Base-by-base conservation (phyloP, 92 coral and sea anemone genomes). In the Paragorgia papillata region DNA sequence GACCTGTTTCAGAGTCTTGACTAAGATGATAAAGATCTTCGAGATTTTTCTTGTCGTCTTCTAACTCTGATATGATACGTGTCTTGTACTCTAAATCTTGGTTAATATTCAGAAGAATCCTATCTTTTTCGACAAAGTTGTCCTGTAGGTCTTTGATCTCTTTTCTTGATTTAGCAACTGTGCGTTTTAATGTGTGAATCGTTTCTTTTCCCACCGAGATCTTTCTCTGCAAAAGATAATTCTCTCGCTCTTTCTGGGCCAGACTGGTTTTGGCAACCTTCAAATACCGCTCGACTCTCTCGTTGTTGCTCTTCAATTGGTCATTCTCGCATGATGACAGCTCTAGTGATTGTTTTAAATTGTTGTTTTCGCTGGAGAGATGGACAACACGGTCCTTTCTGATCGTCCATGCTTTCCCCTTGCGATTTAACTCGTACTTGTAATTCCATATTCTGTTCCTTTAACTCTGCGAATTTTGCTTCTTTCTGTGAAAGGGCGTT, bases 1-100 rank as follows among this genome's bases (percentile, higher is more conserved):
- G 14, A 31, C 40, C 27, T 18, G 0, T 43, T 31, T 66, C 73
- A 20, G 27, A n/a, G 51, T 35, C 46, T 66, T 66, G 73, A 66
- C 53, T 20, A 20, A 40, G 35, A 35, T 9, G 53, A 66, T 66
- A 66, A 30, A 66, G 46, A 26, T 66, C 55, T 24, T 66, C 53
- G 46, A 66, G 73, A 32, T 66, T 66, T 35, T 51, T 35, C 40
- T 66, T 66, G 46, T 66, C 73, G 41, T 43, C 73, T 39, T 26
- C 14, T 19, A 66, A 25, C 34, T 39, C 5, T 30, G 33, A 5
- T 27, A 66, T 53, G 21, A 32, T 66, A 22, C 13, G 37, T 39
- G 18, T 35, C 29, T 66, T 34, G 9, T 35, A 53, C 22, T 39
- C 55, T 27, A 66, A 40, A 39, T 66, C 73, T 53, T 40, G 28